Base-by-base conservation (phyloP, 2,113 vertebrate species). In the Marmota flaviventris region DNA sequence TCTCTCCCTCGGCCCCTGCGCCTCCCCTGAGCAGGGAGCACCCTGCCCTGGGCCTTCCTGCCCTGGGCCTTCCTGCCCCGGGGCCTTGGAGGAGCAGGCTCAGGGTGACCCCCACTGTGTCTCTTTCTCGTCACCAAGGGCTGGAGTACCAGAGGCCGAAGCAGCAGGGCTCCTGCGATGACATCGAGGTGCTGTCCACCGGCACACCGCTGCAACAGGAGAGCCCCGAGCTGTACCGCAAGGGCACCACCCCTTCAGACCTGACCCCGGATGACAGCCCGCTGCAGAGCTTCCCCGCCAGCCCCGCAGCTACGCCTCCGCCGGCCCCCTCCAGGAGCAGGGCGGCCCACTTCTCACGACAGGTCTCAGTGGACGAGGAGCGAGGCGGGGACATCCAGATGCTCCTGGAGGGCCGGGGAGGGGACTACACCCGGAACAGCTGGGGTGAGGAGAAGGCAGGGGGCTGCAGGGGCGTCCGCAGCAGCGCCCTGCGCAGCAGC, bases 181-280 rank as follows among this genome's bases (percentile, higher is more conserved):
- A 99, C 98, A 99, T 99, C 0, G 99, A 99, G 98, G 99, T 99
- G 77, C 99, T 99, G 83, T 99, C 99, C 95, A 99, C 99, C 0
- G 99, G 99, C 95, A 99, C 99, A 0, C 99, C 98, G 4, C 98
- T 98, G 61, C 99, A 98, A 53, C 99, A 99, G 45, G 99, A 99
- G 98, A 99, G 99, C 98, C 99, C 99, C 0, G 99, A 99, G 98
- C 98, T 99, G 97, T 99, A 99, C 99, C 99, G 99, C 86, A 99
- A 99, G 51, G 99, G 99, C 89, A 99, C 99, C 89, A 99, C 99
- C 4, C 99, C 99, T 1, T 99, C 99, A 0, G 99, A 99, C 93
- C 99, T 99, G 92, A 99, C 99, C 16, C 99, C 99, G 0, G 99
- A 99, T 0, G 99, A 99, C 98, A 99, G 99, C 98, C 99, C 99